Evolutionary conservation across 2,888 invertebrate species (phyloP).

Genomic region (Papilio protenor): DNA sequence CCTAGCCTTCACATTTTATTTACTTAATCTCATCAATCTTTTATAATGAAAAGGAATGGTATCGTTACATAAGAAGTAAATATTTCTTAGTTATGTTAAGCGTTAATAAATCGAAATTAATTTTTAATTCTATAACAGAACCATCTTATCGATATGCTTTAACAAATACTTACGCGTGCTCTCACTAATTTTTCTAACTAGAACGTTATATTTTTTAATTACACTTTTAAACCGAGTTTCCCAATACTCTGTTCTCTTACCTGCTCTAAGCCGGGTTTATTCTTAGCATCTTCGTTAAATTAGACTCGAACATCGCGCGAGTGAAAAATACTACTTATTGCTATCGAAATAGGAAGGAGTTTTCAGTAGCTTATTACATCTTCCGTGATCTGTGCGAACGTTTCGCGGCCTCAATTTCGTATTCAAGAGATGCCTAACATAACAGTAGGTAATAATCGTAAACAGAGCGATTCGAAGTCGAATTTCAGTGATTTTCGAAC

Average conservation of each 20-base stretch:
- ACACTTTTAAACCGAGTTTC: neutral
- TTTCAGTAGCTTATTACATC: neutral
- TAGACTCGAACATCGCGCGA: neutral
- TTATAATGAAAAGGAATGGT: neutral
- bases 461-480: conserved; percentile 77
- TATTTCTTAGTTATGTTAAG: too few relatives aligned
- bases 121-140: neutral
- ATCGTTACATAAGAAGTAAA: neutral
- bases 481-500: conserved; percentile 72
- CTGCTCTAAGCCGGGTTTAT: conserved; percentile 24
- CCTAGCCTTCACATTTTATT: neutral
- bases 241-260: conserved; percentile 5
- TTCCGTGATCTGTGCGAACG: conserved; percentile 60
- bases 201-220: neutral
- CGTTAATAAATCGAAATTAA: too few relatives aligned
- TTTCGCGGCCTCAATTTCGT: conserved; percentile 70
- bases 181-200: too few relatives aligned
- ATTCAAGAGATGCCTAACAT: conserved; percentile 78
- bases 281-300: conserved; percentile 38
- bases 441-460: conserved; percentile 76
- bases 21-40: neutral
- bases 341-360: conserved; percentile 4
- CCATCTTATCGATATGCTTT: neutral
- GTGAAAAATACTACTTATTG: neutral
- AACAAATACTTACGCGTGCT: neutral